Conservation (phyloP, 92 coral and sea anemone genomes). For the Isaurus tuberculatus region DNA sequence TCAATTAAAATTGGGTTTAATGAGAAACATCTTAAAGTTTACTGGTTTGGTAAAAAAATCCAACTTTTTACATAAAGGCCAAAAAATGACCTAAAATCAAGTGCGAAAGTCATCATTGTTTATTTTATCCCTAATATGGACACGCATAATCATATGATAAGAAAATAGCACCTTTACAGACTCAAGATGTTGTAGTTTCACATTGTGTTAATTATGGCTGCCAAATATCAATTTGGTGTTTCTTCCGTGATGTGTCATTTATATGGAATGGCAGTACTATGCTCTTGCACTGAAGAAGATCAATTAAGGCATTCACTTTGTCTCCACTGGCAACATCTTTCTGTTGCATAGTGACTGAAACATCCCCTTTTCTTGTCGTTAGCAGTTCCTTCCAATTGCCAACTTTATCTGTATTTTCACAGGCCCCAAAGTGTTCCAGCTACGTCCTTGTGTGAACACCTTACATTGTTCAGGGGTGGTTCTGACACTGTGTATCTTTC, state of each 20-base stretch:
- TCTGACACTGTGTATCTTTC: background rate
- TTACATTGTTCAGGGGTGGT: conserved; percentile 1
- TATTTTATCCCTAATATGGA: conserved; percentile 27
- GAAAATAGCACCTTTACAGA: conserved; percentile 31
- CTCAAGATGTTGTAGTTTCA: conserved; percentile 45
- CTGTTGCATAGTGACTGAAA: background rate
- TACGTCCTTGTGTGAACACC: background rate
- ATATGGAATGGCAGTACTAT: conserved; percentile 21
- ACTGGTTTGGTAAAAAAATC: conserved; percentile 26
- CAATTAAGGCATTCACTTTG: background rate
- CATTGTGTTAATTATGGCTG: conserved; percentile 31
- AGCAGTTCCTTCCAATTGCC: background rate
- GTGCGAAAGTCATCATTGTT: conserved; percentile 39
- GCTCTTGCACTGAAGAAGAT: conserved; percentile 11
- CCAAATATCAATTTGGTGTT: conserved; percentile 26
- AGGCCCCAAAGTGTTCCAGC: background rate
- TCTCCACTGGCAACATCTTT: background rate
- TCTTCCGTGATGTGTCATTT: conserved; percentile 39
- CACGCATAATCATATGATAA: conserved; percentile 19
- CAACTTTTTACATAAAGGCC: conserved; percentile 27
- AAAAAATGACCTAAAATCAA: conserved; percentile 33
- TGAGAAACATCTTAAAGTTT: conserved; percentile 22
- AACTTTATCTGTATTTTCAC: background rate
- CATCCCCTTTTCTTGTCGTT: background rate
- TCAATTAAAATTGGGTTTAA: conserved; percentile 32